These are phyloP conservation scores for Pegoplata infirma DNA, from an alignment of 2,888 invertebrate genomes.

Conservation along the genomic window DNA sequence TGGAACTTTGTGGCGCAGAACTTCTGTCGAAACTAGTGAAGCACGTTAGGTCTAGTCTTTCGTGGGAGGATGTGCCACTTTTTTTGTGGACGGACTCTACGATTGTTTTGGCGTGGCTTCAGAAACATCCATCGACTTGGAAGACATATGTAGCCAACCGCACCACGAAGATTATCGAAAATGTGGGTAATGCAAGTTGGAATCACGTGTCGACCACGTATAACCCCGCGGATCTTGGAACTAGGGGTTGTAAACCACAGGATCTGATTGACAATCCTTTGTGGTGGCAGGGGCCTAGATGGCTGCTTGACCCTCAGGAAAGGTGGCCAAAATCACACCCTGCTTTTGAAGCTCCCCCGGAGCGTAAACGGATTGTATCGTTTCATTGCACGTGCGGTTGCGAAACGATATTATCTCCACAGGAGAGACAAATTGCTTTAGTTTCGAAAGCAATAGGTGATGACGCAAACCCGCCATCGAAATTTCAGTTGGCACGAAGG, in stretches of 20 bases:
- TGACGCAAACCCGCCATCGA: no score
- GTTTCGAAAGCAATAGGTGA: no score
- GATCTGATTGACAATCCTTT: not conserved
- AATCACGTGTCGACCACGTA: no score
- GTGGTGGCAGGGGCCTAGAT: no score
- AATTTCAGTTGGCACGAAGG: no score
- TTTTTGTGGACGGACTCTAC: not conserved
- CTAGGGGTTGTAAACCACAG: not conserved
- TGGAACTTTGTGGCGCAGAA: no score
- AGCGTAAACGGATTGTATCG: no score
- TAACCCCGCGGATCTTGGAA: not conserved
- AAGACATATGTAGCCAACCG: not conserved
- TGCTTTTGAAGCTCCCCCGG: no score
- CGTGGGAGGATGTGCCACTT: not conserved
- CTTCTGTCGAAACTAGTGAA: not conserved
- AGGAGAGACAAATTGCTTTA: no score
- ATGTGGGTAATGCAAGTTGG: not conserved
- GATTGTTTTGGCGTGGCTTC: not conserved
- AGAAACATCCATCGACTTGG: not conserved
- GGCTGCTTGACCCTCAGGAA: no score
- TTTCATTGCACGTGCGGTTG: no score
- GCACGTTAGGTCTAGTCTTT: not conserved
- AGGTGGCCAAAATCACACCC: not conserved
- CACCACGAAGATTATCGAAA: not conserved
- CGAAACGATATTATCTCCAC: no score